phyloP scores from a whole-genome alignment of 1,140 invertebrate genomes.

The Drosophila quadrilineata region DNA sequence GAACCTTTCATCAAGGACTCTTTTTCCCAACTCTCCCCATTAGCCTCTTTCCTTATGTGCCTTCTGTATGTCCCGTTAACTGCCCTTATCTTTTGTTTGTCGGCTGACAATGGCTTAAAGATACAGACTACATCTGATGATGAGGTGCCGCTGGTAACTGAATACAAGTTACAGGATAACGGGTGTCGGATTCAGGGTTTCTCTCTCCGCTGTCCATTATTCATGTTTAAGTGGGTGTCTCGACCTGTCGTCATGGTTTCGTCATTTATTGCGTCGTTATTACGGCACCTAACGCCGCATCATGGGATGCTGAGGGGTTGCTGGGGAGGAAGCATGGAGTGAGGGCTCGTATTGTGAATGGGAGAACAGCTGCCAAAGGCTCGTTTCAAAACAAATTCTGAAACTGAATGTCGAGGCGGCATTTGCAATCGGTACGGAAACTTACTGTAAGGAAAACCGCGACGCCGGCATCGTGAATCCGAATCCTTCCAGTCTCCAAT shows the following conservation, averaged over 20 bases:
- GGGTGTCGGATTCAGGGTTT: not conserved
- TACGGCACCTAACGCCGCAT: constrained; percentile 53
- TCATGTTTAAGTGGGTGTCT: constrained; percentile 74
- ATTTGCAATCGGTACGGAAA: constrained; percentile 1
- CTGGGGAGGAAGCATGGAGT: constrained; percentile 14
- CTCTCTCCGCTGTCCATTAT: constrained; percentile 45
- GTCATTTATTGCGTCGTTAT: constrained; percentile 79
- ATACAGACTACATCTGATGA: constrained; percentile 11
- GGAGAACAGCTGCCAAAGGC: constrained; percentile 38
- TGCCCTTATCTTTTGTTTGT: not conserved
- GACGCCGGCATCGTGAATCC: not conserved
- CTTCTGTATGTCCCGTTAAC: not conserved
- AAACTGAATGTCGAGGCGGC: constrained; percentile 21
- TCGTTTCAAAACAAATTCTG: constrained; percentile 73
- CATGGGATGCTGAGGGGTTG: not conserved
- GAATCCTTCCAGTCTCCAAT: constrained; percentile 57
- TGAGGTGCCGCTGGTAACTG: not conserved
- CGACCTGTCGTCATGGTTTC: constrained; percentile 68
- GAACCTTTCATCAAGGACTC: no score
- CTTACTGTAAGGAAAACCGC: not conserved
- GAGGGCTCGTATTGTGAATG: constrained; percentile 30
- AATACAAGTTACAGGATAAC: no score
- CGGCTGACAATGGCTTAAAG: not conserved
- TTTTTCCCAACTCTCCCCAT: no score
- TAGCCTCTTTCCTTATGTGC: not conserved